These are phyloP conservation scores for Drosophila suzukii DNA, from an alignment of 1,140 invertebrate species.

Conservation along the genomic window DNA sequence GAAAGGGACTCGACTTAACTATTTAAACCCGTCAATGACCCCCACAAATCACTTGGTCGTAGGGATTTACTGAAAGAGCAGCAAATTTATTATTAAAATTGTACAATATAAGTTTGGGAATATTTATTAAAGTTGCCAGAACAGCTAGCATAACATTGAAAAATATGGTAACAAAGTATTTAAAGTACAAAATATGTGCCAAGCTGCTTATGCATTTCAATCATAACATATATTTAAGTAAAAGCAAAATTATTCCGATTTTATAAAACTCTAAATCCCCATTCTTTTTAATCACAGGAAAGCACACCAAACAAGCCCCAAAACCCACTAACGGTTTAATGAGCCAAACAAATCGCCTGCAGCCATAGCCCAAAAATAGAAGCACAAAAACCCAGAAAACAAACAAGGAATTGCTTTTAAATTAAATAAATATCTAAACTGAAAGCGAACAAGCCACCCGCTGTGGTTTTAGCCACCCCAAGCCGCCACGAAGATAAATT, in stretches of 20 bases:
- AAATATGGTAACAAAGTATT: no score
- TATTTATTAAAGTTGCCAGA: background rate
- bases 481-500: slow-evolving; percentile 7
- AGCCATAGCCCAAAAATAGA: slow-evolving; percentile 33
- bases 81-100: background rate
- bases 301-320: background rate
- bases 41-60: slow-evolving; percentile 25
- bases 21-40: slow-evolving; percentile 61
- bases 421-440: slow-evolving; percentile 70
- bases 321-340: slow-evolving; percentile 43
- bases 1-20: slow-evolving; percentile 50
- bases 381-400: slow-evolving; percentile 25
- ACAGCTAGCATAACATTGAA: no score
- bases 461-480: slow-evolving; percentile 6
- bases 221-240: no score
- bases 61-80: slow-evolving; percentile 15
- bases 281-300: no score
- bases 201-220: no score
- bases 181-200: no score
- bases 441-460: slow-evolving; percentile 25
- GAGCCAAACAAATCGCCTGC: slow-evolving; percentile 36
- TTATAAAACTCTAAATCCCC: no score
- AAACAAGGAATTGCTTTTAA: slow-evolving; percentile 64
- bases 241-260: no score
- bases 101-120: no score